Percentiles rank a stretch among this genome's conserved stretches.
Evolutionary conservation across 2,113 vertebrate genomes (phyloP).

Genomic region (Passerina amoena): DNA sequence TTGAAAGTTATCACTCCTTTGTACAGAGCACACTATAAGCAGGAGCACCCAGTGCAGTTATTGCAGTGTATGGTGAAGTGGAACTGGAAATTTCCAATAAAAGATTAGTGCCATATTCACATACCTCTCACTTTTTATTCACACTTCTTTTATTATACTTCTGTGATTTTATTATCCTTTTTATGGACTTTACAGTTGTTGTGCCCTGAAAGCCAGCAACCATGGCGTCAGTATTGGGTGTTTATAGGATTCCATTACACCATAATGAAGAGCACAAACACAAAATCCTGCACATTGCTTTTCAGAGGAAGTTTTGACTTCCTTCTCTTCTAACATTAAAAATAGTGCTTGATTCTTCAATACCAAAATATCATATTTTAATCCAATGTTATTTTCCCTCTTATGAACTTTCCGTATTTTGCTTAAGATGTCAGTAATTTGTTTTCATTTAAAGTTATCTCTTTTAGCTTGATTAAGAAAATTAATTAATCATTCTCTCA

Average conservation of each 20-base stretch:
- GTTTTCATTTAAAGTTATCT: neutral
- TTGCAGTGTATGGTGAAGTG: fast-evolving
- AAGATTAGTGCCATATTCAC: neutral
- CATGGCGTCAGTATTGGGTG: neutral
- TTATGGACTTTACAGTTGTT: neutral
- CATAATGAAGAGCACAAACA: neutral
- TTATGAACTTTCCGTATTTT: neutral
- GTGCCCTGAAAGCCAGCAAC: neutral
- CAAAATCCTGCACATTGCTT: neutral
- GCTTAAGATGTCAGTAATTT: neutral
- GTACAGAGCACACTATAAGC: neutral
- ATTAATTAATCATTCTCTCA: neutral
- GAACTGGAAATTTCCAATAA: neutral
- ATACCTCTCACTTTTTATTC: neutral
- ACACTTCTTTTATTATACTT: slow-evolving; percentile 33
- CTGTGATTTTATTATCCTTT: slow-evolving; percentile 34
- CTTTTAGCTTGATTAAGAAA: neutral
- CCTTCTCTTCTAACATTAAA: neutral
- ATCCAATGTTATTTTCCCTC: neutral
- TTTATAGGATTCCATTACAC: slow-evolving; percentile 6
- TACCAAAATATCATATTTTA: neutral
- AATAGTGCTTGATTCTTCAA: neutral
- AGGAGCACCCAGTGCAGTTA: neutral
- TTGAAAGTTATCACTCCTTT: neutral
- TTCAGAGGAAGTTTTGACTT: neutral